Base-by-base conservation (phyloP, 2,113 vertebrate genomes). In the Bufo gargarizans region DNA sequence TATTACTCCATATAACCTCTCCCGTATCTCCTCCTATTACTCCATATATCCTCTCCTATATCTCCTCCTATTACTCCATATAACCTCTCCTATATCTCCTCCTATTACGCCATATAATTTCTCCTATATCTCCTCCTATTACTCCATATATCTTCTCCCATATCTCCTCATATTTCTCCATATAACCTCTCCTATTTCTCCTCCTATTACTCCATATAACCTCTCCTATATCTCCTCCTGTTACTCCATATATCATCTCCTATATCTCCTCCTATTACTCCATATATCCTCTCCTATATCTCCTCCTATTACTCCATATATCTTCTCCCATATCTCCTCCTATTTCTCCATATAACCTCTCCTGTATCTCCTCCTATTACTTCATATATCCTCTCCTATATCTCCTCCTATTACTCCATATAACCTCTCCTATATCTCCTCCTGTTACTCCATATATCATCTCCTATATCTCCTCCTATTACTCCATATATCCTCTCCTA, bases 341-440 rank as follows among this genome's bases (percentile, higher is more conserved):
- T 65, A 65, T 65, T 65, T n/a, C 61, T 65, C 61, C 19, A 65
- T 65, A 65, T 65, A 65, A 7, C 61, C 61, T n/a, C 61, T n/a
- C 61, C 61, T 65, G n/a, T 65, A 65, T 65, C 61, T 65, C 61
- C 61, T 65, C 59, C 61, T 65, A 65, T 65, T 65, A 65, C 61
- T 65, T 3, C 3, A 65, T 65, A 65, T 65, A 65, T 1, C 61
- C 61, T 61, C 56, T 14, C 13, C 9, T 58, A 58, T 58, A 11
- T 58, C 9, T 14, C 3, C 58, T n/a, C n/a, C 65, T 69, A 22
- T 69, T 69, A 69, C 65, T 69, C 65, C 20, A 69, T 69, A 69
- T 69, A 69, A 10, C 65, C n/a, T 69, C 65, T 33, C 61, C n/a
- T 69, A 69, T 69, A 69, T 69, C 65, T 69, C 65, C 65, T 69